These are phyloP conservation scores for Trichonephila inaurata DNA, from an alignment of 1,140 invertebrate species.

Conservation along the genomic window DNA sequence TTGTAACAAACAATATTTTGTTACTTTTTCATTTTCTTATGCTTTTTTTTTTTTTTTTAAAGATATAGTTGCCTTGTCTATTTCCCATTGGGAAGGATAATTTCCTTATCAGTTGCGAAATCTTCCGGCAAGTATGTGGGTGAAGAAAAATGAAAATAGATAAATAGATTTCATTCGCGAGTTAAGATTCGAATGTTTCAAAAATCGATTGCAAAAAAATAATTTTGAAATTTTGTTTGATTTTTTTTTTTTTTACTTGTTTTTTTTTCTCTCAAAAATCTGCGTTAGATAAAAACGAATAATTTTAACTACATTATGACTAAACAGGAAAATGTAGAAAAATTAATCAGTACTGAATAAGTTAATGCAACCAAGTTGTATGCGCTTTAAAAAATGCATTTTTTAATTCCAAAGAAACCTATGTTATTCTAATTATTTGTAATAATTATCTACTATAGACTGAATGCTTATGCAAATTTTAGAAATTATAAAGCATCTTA, in stretches of 20 bases:
- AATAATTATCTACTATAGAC: too few species aligned
- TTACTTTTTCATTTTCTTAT: constrained; percentile 50
- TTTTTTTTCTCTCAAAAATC: neutral
- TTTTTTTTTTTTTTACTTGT: neutral
- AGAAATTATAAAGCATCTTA: too few species aligned
- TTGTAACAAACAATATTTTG: constrained; percentile 41
- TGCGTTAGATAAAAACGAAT: neutral
- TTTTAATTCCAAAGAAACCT: too few species aligned
- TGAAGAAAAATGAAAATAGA: neutral
- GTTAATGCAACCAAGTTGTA: too few species aligned
- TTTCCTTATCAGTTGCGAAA: constrained; percentile 43
- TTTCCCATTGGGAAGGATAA: constrained; percentile 24
- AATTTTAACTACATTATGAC: too few species aligned
- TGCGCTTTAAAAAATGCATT: too few species aligned
- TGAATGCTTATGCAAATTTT: too few species aligned
- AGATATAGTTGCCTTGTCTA: constrained; percentile 1
- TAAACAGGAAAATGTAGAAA: too few species aligned
- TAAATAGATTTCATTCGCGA: neutral
- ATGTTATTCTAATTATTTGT: too few species aligned
- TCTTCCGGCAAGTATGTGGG: neutral
- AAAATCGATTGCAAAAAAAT: neutral
- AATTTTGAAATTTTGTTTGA: neutral
- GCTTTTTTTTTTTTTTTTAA: neutral
- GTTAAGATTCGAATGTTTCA: neutral
- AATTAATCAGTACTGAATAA: too few species aligned